Base-by-base conservation (phyloP, 2,113 vertebrate genomes). In the Lepisosteus osseus region DNA sequence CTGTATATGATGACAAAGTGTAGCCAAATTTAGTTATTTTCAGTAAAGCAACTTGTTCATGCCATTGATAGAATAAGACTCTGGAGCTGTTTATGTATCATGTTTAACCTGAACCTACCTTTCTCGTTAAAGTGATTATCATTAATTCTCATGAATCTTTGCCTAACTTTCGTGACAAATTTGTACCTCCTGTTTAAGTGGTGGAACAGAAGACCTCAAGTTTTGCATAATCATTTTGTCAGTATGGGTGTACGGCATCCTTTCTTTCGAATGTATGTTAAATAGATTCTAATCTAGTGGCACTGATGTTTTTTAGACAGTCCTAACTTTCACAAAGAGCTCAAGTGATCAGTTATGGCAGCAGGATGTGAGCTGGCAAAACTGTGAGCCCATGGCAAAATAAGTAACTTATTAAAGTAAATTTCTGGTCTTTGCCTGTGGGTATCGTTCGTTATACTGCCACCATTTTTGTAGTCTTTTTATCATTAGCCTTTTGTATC, bases 231-330 rank as follows among this genome's bases (percentile, higher is more conserved):
- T 42, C 41, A 11, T 13, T 59, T 12, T 59, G 13, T 59, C 56
- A 59, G 56, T 59, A 4, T 12, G 13, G 13, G 1, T 51, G 47
- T 64, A 29, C 61, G 14, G 5, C 44, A 44, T 63, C 72, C 40
- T 72, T 72, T 66, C 61, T 55, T 57, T 75, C 74, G 44, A 71
- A 75, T 74, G 41, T 69, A 68, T 73, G 61, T 29, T n/a, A 81
- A 78, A 77, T 67, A 69, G 78, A n/a, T 82, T 77, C 78, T 84
- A 83, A 80, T 87, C 76, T 82, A 77, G 75, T 84, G 85, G 83
- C 86, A 80, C 78, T 81, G 79, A 82, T 85, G 80, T 81, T 76
- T 69, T 29, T 64, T 74, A 62, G 74, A 80, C 61, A 15, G 80
- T 70, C 77, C 84, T 71, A 78, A 84, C 85, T 88, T 70, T 75